Percentiles rank a stretch among this genome's conserved stretches.
Conservation (phyloP, 1,140 invertebrate species). For the Vanessa atalanta region DNA sequence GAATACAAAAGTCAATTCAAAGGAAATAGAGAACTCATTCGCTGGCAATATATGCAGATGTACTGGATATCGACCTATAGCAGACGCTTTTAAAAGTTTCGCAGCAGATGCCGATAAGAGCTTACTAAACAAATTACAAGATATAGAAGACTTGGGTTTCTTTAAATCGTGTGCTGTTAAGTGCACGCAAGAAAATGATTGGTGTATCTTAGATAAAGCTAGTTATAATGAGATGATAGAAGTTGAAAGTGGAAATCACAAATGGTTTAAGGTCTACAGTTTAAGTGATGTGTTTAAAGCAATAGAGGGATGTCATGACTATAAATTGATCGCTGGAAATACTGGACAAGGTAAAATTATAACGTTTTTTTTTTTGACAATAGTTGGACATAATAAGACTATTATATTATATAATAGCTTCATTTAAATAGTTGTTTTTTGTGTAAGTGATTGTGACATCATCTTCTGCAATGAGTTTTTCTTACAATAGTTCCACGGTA, state of each 20-base stretch:
- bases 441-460: too few relatives aligned
- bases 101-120: slow-evolving; percentile 48
- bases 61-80: slow-evolving; percentile 92
- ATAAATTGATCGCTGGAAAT: slow-evolving; percentile 69
- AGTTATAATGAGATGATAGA: slow-evolving; percentile 43
- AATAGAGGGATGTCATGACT: slow-evolving; percentile 48
- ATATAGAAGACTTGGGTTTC: slow-evolving; percentile 73
- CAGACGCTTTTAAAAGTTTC: slow-evolving; percentile 84
- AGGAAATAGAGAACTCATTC: slow-evolving; percentile 88
- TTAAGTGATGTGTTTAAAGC: slow-evolving; percentile 64
- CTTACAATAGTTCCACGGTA: too few relatives aligned
- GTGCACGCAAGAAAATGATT: slow-evolving; percentile 50
- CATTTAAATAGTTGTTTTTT: too few relatives aligned
- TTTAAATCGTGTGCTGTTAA: slow-evolving; percentile 54
- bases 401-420: not conserved
- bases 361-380: not conserved
- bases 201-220: slow-evolving; percentile 54
- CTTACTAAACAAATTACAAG: slow-evolving; percentile 68
- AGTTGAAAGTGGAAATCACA: slow-evolving; percentile 48
- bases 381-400: not conserved
- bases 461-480: too few relatives aligned
- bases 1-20: slow-evolving; percentile 80
- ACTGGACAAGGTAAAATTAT: slow-evolving; percentile 62
- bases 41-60: slow-evolving; percentile 93
- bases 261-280: slow-evolving; percentile 82